These are phyloP conservation scores for Acipenser oxyrinchus DNA, from an alignment of 2,797 vertebrate species.

Conservation along the genomic window DNA sequence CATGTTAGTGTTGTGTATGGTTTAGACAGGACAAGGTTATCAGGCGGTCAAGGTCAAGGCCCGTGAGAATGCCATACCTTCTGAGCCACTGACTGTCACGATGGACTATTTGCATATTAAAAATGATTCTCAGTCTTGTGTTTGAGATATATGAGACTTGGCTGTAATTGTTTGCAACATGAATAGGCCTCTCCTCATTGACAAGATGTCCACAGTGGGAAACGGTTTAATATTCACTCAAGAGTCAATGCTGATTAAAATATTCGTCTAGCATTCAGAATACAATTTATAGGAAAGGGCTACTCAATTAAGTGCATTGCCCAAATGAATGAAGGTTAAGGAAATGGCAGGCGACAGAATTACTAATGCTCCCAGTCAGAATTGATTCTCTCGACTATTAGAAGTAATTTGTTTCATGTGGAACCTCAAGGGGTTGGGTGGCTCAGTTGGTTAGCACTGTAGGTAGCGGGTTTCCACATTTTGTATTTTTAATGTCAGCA, in stretches of 20 bases:
- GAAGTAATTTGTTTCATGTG: constrained; percentile 61
- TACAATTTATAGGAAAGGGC: constrained; percentile 46
- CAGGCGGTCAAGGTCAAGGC: no score
- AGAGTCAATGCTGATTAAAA: constrained; percentile 66
- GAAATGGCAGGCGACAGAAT: constrained; percentile 51
- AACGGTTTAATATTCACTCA: constrained; percentile 37
- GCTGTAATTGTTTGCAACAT: background rate
- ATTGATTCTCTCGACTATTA: constrained; percentile 61
- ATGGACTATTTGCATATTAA: no score
- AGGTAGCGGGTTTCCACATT: background rate
- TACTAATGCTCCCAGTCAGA: constrained; percentile 54
- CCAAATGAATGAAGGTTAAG: constrained; percentile 43
- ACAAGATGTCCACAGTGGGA: background rate
- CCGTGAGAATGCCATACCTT: no score
- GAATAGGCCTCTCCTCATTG: constrained; percentile 9
- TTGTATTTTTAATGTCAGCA: no score
- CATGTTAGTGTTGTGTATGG: no score
- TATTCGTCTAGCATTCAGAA: constrained; percentile 61
- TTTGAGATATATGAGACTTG: constrained; percentile 43
- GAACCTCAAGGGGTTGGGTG: constrained; percentile 51
- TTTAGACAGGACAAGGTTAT: no score
- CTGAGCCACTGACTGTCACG: no score
- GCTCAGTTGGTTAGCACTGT: constrained; percentile 39
- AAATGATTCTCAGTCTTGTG: constrained; percentile 11
- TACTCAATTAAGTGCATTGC: constrained; percentile 54